Evolutionary conservation across 2,797 vertebrate species (phyloP), one percentile per base, ranked within the genome.

Genomic region (Microtus agrestis): DNA sequence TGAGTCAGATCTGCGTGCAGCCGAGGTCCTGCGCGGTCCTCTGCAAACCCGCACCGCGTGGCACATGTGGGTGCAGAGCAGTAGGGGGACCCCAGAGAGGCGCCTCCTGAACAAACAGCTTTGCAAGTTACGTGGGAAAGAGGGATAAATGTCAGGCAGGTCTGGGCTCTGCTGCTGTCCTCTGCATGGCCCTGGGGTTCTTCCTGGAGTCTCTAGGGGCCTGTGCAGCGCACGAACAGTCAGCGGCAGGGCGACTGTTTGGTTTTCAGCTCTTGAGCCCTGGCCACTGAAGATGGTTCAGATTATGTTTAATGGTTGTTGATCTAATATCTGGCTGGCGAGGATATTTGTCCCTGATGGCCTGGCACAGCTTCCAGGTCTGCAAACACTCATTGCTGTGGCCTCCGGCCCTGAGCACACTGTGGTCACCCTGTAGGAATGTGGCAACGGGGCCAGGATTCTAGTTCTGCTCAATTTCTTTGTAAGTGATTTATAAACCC

Each of bases 321-420:
- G 97, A 98, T 97, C 97, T 98, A 95, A 96, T 97, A 89, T 98
- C 97, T 98, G 97, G 96, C 96, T 93, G 91, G 95, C 92, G 74
- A 89, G 96, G 65, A 48, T 95, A 82, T 96, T 97, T 97, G 94
- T 97, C 98, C 97, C 92, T 95, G 63, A 89, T 67, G 86, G 89
- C 63, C 96, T 98, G 97, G 98, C 96, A 97, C 74, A 34, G 84
- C 81, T 25, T 23, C 86, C 6, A 5, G 85, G 74, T 92, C 96
- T 90, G 94, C 76, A 81, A 78, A 74, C 85, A 43, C 90, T 34
- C 87, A 87, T 2, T 15, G 46, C 90, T 4, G 48, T 29, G 78
- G 93, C 95, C 89, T 89, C 86, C 94, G 84, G 93, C 92, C 59
- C 46, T 34, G 19, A 71, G 93, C 89, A 31, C 88, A 21, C 77